phyloP scores from a whole-genome alignment of 2,113 vertebrate genomes.

The Onychostruthus taczanowskii region DNA sequence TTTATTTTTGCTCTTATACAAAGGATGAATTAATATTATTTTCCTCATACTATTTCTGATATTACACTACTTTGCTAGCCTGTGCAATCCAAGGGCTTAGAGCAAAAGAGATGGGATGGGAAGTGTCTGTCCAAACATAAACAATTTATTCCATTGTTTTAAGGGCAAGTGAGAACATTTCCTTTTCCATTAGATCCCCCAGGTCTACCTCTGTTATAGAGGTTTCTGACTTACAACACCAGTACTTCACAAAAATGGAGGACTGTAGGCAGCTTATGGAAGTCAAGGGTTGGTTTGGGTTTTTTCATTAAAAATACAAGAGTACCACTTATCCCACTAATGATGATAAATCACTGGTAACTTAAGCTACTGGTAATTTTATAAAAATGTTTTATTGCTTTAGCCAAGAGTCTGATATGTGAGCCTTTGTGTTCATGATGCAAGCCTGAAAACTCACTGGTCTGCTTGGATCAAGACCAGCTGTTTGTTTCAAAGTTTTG shows the following conservation, averaged over 20 bases:
- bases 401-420: constrained; percentile 23
- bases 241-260: background rate
- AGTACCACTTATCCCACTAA: background rate
- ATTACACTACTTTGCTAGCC: background rate
- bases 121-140: background rate
- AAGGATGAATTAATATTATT: background rate
- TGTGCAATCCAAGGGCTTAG: background rate
- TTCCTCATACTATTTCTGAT: constrained; percentile 11
- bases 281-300: background rate
- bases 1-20: background rate
- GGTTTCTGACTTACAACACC: background rate
- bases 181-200: background rate
- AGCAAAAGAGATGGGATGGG: background rate
- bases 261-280: background rate
- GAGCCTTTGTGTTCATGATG: background rate
- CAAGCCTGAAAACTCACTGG: constrained; percentile 17
- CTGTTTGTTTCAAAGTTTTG: background rate
- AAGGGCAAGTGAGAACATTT: constrained; percentile 14
- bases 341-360: constrained; percentile 31
- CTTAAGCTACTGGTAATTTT: constrained; percentile 52
- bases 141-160: constrained; percentile 5
- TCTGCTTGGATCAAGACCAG: constrained; percentile 16
- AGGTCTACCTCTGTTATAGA: background rate
- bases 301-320: background rate
- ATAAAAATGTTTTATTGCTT: constrained; percentile 12